Base-by-base conservation (phyloP, 2,797 vertebrate species). In the Phataginus tetradactyla region DNA sequence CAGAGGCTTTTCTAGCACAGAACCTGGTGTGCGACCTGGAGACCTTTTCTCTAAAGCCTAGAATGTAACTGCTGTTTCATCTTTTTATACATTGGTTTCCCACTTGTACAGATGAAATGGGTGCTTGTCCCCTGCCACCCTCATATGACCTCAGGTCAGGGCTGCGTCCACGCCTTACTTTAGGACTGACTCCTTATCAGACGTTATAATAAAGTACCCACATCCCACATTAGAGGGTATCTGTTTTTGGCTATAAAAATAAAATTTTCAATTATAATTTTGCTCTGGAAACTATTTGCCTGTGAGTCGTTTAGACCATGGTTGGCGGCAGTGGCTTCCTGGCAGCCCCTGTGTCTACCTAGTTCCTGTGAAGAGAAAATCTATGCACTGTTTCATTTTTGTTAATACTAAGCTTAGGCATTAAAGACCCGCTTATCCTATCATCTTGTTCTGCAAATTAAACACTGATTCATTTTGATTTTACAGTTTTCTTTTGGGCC, bases 241-340 rank as follows among this genome's bases (percentile, higher is more conserved):
- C 81, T 89, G 51, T 34, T 63, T 64, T 87, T 90, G 34, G 10
- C 90, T 64, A 55, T 21, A 86, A 79, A 95, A 95, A 81, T 57
- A 88, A n/a, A 85, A 18, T 78, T 90, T 87, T 63, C 74, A 92
- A 90, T 96, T 59, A 4, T 80, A 45, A 89, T 86, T 91, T 93
- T 96, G 86, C 79, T 91, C 88, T 83, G 85, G 77, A 94, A 88
- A 83, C 85, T 55, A 59, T 90, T 88, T 34, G 68, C 71, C 66
- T 95, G 8, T 42, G 57, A 90, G 75, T 77, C 64, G 72, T 97
- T 93, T 89, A 88, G 87, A 92, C 77, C 77, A 57, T 86, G 80
- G 72, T 78, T 74, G 57, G 72, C 15, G 4, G 10, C 45, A 45
- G 45, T 39, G 1, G 45, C 53, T 89, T 91, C 55, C 39, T 57